Evolutionary conservation across 2,113 vertebrate species (phyloP).

Genomic region (Thermophis baileyi): DNA sequence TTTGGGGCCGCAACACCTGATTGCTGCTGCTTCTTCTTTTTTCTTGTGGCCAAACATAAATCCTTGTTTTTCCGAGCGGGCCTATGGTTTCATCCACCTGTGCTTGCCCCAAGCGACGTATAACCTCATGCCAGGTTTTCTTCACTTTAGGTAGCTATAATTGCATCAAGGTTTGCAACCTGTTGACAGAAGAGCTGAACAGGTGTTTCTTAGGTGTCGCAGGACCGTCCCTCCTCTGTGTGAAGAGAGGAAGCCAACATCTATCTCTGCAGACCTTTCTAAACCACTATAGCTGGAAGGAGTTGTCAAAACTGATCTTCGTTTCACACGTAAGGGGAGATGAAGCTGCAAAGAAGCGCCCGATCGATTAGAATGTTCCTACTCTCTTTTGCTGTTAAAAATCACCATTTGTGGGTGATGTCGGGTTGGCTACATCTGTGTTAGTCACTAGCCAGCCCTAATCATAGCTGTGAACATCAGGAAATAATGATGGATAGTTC

Average conservation of each 20-base stretch:
- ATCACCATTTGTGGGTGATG: background rate
- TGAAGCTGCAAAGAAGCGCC: background rate
- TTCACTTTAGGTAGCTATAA: slow-evolving; percentile 58
- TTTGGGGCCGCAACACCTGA: slow-evolving; percentile 82
- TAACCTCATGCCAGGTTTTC: slow-evolving; percentile 62
- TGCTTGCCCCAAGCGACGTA: slow-evolving; percentile 85
- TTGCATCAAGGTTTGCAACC: background rate
- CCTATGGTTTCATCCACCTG: slow-evolving; percentile 93
- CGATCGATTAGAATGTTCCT: background rate
- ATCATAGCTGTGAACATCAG: background rate
- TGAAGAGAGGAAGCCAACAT: background rate
- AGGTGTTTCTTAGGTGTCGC: background rate
- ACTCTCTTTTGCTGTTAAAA: background rate
- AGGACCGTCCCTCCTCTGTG: background rate
- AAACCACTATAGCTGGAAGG: background rate
- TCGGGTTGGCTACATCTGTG: background rate
- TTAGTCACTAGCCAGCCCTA: background rate
- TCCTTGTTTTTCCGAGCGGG: slow-evolving; percentile 79
- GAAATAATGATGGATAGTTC: background rate
- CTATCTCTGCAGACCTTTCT: background rate
- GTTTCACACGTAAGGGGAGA: background rate
- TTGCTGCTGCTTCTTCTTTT: slow-evolving; percentile 90
- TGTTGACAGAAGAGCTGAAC: background rate
- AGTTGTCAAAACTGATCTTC: background rate
- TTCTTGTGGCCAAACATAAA: slow-evolving; percentile 89